Base-by-base conservation (phyloP, 2,797 vertebrate genomes). In the Megalops cyprinoides region DNA sequence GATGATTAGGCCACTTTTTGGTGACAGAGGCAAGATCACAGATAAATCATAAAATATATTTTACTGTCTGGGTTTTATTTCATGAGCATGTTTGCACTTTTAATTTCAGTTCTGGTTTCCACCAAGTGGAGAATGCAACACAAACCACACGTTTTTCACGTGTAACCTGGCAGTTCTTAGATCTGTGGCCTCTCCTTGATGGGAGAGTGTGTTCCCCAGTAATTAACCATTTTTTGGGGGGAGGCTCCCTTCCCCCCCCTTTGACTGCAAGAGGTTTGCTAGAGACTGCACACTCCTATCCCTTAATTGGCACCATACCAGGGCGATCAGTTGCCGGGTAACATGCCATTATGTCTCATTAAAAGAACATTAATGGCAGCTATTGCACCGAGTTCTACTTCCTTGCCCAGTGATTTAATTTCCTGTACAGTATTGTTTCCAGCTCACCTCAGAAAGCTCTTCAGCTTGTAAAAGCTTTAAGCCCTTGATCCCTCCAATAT, bases 401-500 rank as follows among this genome's bases (percentile, higher is more conserved):
- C 84, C 89, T 88, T 80, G 76, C 44, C 84, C 87, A 48, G 83
- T 86, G 86, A 90, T 89, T 90, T 90, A 86, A 86, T 88, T 92
- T 92, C 86, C 82, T 86, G 83, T 82, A 86, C 46, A 85, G 80
- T 58, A 75, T 12, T 74, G 83, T 82, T 92, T 90, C 84, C 84
- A 83, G 85, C 84, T 86, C 0, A 7, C 73, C 82, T 87, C 82
- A 80, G 74, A 81, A 86, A 76, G 81, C 82, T 79, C 74, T 83
- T 73, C 42, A 80, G 74, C 82, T 86, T 67, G 80, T 77, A 86
- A 85, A 79, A 80, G 28, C 60, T 65, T 34, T 39, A 76, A 83
- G 10, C 60, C 20, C 39, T 76, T 80, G 69, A 39, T 85, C 34
- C 56, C 37, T 53, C 58, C 79, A 87, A 86, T 77, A 84, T 44